Conservation (phyloP, 2,113 vertebrate species). For the Rhinoptilus africanus region DNA sequence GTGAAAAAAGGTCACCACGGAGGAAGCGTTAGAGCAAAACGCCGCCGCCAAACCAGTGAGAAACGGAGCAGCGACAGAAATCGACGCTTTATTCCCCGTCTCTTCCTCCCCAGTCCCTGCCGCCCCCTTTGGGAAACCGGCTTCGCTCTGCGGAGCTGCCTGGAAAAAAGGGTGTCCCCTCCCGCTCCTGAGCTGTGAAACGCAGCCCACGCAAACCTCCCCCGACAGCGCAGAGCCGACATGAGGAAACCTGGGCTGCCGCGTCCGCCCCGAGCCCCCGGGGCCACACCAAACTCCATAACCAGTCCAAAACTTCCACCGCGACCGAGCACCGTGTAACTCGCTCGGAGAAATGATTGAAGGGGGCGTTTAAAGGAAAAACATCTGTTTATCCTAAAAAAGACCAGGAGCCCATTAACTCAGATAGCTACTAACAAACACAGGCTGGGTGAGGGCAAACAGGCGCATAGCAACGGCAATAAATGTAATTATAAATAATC, state of each 20-base stretch:
- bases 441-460: not conserved
- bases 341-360: not conserved
- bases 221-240: not conserved
- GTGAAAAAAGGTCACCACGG: not conserved
- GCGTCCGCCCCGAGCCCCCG: not conserved
- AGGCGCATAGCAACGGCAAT: not conserved
- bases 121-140: not conserved
- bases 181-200: not conserved
- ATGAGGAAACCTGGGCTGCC: not conserved
- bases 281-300: not conserved
- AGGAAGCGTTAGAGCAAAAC: not conserved
- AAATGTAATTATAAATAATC: not conserved
- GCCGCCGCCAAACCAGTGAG: rapidly evolving
- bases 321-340: not conserved
- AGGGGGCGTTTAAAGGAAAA: not conserved
- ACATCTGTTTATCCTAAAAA: not conserved
- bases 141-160: not conserved
- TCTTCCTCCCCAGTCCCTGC: not conserved
- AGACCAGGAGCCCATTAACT: not conserved
- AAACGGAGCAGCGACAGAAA: not conserved
- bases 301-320: not conserved
- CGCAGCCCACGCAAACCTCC: not conserved
- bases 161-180: no score
- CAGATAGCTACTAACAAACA: not conserved
- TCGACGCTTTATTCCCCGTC: not conserved